phyloP scores from a whole-genome alignment of 2,888 invertebrate species.

The Cremastinae sp. region DNA sequence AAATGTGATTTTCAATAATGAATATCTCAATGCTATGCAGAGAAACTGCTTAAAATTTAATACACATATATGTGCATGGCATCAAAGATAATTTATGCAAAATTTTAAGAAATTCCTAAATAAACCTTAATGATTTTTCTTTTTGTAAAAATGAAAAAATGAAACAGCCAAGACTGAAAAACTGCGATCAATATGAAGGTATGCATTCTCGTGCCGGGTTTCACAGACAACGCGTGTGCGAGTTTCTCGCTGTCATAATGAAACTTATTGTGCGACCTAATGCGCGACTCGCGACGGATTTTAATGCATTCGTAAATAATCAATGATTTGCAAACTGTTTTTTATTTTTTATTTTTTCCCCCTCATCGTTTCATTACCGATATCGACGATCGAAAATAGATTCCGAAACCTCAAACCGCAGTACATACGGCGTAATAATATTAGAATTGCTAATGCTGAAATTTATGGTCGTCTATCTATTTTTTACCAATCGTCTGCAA shows the following conservation, averaged over 20 bases:
- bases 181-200: too few relatives aligned
- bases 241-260: neutral
- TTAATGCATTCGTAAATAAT: constrained; percentile 28
- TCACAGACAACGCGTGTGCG: neutral
- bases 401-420: constrained; percentile 2
- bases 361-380: constrained; percentile 6
- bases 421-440: neutral
- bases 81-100: too few relatives aligned
- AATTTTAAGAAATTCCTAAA: too few relatives aligned
- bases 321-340: constrained; percentile 19
- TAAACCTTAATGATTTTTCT: neutral
- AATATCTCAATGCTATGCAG: too few relatives aligned
- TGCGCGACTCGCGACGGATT: constrained; percentile 6
- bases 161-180: too few relatives aligned
- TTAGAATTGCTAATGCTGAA: constrained; percentile 41
- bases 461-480: constrained; percentile 6
- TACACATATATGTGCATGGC: too few relatives aligned
- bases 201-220: neutral
- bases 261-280: constrained; percentile 1
- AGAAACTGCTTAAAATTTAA: too few relatives aligned
- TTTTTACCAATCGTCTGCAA: constrained; percentile 30
- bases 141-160: too few relatives aligned
- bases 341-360: constrained; percentile 4
- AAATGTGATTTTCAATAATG: too few relatives aligned
- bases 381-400: constrained; percentile 21